Percentiles rank a stretch among this genome's conserved stretches.
These are phyloP conservation scores for Spodoptera littoralis DNA, from an alignment of 2,888 invertebrate species.

Conservation along the genomic window DNA sequence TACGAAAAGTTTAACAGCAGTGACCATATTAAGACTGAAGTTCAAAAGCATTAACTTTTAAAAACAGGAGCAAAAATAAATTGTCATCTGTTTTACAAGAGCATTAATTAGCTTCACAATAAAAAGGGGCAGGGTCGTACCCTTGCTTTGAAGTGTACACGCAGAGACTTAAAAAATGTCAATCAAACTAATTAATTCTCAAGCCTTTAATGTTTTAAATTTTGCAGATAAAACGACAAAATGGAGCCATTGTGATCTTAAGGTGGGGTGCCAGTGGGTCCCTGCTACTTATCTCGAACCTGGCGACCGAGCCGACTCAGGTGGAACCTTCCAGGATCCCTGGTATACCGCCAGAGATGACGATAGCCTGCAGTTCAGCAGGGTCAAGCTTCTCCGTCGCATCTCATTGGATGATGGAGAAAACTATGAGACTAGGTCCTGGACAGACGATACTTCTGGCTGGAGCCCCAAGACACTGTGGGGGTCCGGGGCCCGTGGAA, in stretches of 20 bases:
- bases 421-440: slow-evolving; percentile 69
- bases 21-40: slow-evolving; percentile 14
- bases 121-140: slow-evolving; percentile 26
- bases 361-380: slow-evolving; percentile 75
- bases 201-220: slow-evolving; percentile 23
- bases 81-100: slow-evolving; percentile 8
- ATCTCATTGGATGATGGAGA: slow-evolving; percentile 72
- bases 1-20: too few relatives aligned
- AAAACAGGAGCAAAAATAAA: slow-evolving; percentile 27
- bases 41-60: slow-evolving; percentile 15
- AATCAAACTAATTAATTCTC: slow-evolving; percentile 39
- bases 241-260: slow-evolving; percentile 76
- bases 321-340: slow-evolving; percentile 82
- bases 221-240: slow-evolving; percentile 88
- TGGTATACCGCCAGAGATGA: slow-evolving; percentile 78
- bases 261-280: slow-evolving; percentile 81
- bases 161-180: slow-evolving; percentile 28
- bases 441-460: slow-evolving; percentile 79
- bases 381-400: slow-evolving; percentile 74
- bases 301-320: slow-evolving; percentile 78
- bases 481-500: slow-evolving; percentile 84
- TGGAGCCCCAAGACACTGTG: slow-evolving; percentile 81
- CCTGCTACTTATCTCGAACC: slow-evolving; percentile 81
- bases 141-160: slow-evolving; percentile 23
- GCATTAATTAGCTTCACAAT: slow-evolving; percentile 5